Base-by-base conservation (phyloP, 2,113 vertebrate genomes). In the Zosterops borbonicus region DNA sequence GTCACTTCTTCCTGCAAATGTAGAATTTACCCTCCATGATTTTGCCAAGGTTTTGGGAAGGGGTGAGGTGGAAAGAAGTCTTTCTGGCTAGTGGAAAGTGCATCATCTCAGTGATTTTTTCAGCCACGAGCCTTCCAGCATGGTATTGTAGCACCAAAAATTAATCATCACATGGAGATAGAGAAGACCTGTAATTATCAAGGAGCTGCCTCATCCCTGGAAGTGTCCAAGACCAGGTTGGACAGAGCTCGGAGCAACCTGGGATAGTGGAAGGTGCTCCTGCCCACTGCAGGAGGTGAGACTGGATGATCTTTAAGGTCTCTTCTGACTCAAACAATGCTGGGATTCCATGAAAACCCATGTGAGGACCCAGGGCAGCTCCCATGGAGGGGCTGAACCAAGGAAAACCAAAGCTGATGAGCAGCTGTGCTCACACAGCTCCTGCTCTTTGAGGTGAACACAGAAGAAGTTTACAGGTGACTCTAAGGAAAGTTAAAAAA, bases 211-310 rank as follows among this genome's bases (percentile, higher is more conserved):
- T 7, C 47, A 42, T 31, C 21, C 8, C 41, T 62, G 63, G n/a
- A 33, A 63, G 6, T 23, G 55, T 83, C 4, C 47, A 41, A 41
- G 41, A 8, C 29, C 8, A 35, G 21, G 17, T 1, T 55, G 70
- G 21, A 33, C 0, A 0, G 2, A 11, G 21, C 11, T 62, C 69
- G n/a, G 25, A 69, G 29, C n/a, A 55, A 6, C 8, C 21, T 56
- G 63, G 9, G 0, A 0, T 24, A 9, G 35, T 33, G 19, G 10
- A 33, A 42, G 31, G 1, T 63, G 10, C 9, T 8, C 7, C 3
- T 77, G 55, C 9, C 41, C 18, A 27, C 0, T 1, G 6, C 44
- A 22, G 20, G 4, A 11, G 6, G 5, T 42, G 55, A 16, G 6
- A 42, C 6, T 15, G 27, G 18, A 15, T 33, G 35, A 10, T 1